Conservation (phyloP, 2,888 invertebrate species). For the Cephus pulcher region DNA sequence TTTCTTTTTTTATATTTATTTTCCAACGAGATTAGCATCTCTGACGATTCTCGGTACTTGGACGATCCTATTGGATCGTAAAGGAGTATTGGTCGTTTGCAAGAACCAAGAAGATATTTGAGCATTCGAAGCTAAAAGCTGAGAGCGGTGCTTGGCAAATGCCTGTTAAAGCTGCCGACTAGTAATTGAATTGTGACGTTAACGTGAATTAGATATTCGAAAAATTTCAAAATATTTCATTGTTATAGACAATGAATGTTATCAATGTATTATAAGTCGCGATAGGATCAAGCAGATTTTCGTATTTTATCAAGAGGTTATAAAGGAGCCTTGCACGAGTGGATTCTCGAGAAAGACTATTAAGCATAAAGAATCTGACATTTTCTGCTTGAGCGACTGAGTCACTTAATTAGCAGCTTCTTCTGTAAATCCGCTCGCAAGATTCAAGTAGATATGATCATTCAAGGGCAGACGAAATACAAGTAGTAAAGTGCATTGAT, state of each 20-base stretch:
- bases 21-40: background rate
- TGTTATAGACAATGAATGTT: background rate
- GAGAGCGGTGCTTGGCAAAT: no score
- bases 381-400: conserved; percentile 31
- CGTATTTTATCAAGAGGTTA: background rate
- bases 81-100: background rate
- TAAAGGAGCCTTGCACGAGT: conserved; percentile 19
- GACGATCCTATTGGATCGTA: background rate
- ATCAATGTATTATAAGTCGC: background rate
- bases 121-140: background rate
- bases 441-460: no score
- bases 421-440: no score
- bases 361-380: conserved; percentile 21
- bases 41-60: background rate
- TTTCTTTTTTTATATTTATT: background rate
- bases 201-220: no score
- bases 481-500: no score
- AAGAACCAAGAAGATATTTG: background rate
- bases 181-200: no score
- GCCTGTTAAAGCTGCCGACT: no score
- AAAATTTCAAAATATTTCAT: background rate
- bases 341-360: conserved; percentile 15
- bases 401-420: conserved; percentile 22
- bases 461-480: no score
- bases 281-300: background rate